These are phyloP conservation scores for Himalopsyche phryganea DNA, from an alignment of 1,140 invertebrate genomes.

Conservation along the genomic window DNA sequence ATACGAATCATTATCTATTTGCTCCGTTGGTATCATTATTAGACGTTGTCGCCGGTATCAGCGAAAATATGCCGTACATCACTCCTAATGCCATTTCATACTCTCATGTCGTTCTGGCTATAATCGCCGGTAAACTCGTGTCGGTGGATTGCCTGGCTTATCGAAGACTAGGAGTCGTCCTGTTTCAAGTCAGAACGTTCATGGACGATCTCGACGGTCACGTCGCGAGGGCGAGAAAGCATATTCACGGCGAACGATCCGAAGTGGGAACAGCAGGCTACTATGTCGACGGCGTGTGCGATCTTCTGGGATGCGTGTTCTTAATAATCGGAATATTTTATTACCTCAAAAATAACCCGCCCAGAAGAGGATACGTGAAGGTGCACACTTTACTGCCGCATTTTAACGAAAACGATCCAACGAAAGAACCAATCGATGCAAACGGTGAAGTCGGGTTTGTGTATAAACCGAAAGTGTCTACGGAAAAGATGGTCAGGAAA, in stretches of 20 bases:
- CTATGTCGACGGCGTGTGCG: slow-evolving; percentile 71
- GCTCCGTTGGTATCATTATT: slow-evolving; percentile 66
- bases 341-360: slow-evolving; percentile 66
- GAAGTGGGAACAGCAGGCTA: slow-evolving; percentile 69
- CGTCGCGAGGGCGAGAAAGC: slow-evolving; percentile 66
- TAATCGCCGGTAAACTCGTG: slow-evolving; percentile 65
- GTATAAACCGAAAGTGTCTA: slow-evolving; percentile 63
- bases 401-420: slow-evolving; percentile 48
- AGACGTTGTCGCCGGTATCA: slow-evolving; percentile 61
- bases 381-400: slow-evolving; percentile 50
- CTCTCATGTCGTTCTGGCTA: slow-evolving; percentile 68
- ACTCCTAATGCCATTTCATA: slow-evolving; percentile 76
- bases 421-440: slow-evolving; percentile 50
- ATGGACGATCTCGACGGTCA: slow-evolving; percentile 77
- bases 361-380: slow-evolving; percentile 63
- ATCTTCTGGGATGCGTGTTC: slow-evolving; percentile 66
- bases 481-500: slow-evolving; percentile 60
- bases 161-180: slow-evolving; percentile 63
- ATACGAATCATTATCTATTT: slow-evolving; percentile 73
- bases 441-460: slow-evolving; percentile 53
- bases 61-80: slow-evolving; percentile 58
- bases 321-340: slow-evolving; percentile 62
- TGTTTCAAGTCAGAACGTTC: slow-evolving; percentile 74
- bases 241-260: slow-evolving; percentile 66
- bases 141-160: slow-evolving; percentile 64